These are phyloP conservation scores for Pipa parva DNA, from an alignment of 2,113 vertebrate species.

Conservation along the genomic window DNA sequence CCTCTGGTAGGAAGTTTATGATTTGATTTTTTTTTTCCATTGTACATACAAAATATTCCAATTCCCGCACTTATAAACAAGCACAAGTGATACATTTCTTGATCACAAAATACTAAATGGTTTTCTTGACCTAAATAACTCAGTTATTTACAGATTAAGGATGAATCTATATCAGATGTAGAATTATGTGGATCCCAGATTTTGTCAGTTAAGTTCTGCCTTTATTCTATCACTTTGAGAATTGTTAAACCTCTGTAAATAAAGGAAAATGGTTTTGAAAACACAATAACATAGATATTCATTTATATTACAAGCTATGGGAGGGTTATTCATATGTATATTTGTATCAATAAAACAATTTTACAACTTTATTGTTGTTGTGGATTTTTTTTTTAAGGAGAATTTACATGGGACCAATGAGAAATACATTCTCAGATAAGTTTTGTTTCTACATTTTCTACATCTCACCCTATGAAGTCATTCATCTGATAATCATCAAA, in stretches of 20 bases:
- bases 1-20: constrained; percentile 59
- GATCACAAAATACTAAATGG: no score
- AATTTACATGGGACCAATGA: no score
- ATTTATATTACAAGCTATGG: constrained; percentile 64
- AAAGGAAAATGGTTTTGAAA: constrained; percentile 52
- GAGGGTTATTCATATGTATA: constrained; percentile 81
- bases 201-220: constrained; percentile 20
- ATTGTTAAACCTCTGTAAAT: constrained; percentile 57
- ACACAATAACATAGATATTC: constrained; percentile 60
- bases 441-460: no score
- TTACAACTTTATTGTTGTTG: constrained; percentile 62
- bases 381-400: neutral
- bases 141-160: no score
- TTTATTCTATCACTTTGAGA: constrained; percentile 18
- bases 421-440: no score
- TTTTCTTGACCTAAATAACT: no score
- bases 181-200: constrained; percentile 19
- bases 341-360: constrained; percentile 92
- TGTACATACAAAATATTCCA: constrained; percentile 55
- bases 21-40: constrained; percentile 59
- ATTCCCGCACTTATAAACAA: constrained; percentile 49
- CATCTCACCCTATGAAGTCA: no score
- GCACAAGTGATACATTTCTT: constrained; percentile 45
- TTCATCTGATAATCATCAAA: no score
- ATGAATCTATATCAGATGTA: no score